A percentile compares a stretch with the other conserved stretches of the same genome.
phyloP scores from a whole-genome alignment of 2,113 vertebrate genomes.

The Protobothrops flavoviridis region DNA sequence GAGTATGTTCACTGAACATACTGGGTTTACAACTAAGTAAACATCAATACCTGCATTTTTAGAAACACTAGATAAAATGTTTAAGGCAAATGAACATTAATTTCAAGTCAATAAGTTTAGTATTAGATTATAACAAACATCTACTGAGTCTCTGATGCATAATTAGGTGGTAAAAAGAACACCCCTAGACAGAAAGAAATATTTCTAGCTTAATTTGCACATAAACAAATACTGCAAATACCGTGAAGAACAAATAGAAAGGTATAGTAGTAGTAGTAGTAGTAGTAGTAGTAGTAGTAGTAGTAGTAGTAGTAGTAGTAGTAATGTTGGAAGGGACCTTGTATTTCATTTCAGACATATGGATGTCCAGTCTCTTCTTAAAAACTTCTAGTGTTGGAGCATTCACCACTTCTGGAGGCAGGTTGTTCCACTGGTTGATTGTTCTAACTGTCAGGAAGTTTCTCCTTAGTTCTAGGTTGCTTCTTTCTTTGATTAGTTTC shows the following conservation, averaged over 20 bases:
- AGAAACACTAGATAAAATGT: no score
- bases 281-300: no score
- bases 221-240: background rate
- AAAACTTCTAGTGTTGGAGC: no score
- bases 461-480: no score
- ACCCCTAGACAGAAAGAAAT: background rate
- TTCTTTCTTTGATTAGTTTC: no score
- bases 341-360: no score
- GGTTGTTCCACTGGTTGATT: no score
- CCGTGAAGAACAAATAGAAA: background rate
- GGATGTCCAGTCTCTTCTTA: no score
- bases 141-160: background rate
- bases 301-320: no score
- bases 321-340: no score
- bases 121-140: background rate
- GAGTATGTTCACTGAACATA: background rate
- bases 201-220: background rate
- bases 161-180: background rate
- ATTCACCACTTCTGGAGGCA: no score
- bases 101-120: background rate
- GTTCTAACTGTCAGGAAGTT: no score
- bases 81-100: background rate
- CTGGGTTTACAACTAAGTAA: background rate
- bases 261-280: background rate
- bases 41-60: background rate